Base-by-base conservation (phyloP, 53 echinoderm and acorn worm species). In the Holothuria leucospilota region DNA sequence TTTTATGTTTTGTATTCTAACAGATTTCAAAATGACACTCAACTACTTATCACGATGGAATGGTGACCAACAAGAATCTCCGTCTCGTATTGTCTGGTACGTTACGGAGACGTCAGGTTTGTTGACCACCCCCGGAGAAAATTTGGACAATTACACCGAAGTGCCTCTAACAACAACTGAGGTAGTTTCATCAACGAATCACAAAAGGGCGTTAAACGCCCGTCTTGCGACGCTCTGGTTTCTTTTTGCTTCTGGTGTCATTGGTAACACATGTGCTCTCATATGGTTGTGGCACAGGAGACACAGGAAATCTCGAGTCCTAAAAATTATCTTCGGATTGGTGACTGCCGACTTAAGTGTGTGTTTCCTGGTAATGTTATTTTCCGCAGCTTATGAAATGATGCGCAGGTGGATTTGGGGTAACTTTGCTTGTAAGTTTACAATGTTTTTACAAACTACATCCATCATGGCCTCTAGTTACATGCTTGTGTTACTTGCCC, bases 401-500 rank as follows among this genome's bases (percentile, higher is more conserved):
- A 90, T 93, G 69, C 70, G 95, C 72, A 84, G 77, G 3, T 98
- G 98, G 98, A 66, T 90, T 38, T 86, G 81, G 14, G 98, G 98
- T 39, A 95, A 93, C 46, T 84, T 87, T 23, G 78, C 91, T 63
- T 98, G 98, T 69, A 98, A 98, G 85, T 56, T 91, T 21, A 38
- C 95, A 14, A 98, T 94, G 94, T 92, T 89, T 71, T 60, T 95
- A 73, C 98, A 98, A 75, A 95, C 86, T 26, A 91, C 90, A 20
- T 90, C 95, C 0, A 79, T 98, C 29, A 93, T 93, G 87, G 95
- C 95, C 10, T 98, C 98, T 15, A 98, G 93, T 78, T 91, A 93
- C 68, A 93, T 98, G 93, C 89, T 98, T 25, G 93, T 98, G 46
- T 82, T 95, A 12, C 91, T 98, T 39, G 95, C 98, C 7, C 29